Conservation (phyloP, 2,113 vertebrate species). For the Seriola dumerili region DNA sequence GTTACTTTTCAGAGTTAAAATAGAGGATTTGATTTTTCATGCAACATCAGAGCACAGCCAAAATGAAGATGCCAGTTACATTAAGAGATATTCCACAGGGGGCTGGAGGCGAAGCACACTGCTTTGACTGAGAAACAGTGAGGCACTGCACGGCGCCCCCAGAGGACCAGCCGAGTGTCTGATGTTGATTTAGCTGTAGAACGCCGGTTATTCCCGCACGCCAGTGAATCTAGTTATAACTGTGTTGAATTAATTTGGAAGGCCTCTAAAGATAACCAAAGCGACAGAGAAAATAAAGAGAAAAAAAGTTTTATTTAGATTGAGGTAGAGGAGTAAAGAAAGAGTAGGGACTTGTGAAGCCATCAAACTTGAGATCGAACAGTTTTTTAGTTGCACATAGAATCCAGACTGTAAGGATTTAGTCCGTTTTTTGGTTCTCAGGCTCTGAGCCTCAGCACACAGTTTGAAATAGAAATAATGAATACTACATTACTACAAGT, state of each 20-base stretch:
- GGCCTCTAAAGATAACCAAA: constrained; percentile 61
- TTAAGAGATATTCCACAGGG: constrained; percentile 74
- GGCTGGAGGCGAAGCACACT: constrained; percentile 57
- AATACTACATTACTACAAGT: not conserved
- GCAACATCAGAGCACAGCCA: constrained; percentile 77
- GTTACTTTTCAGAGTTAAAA: constrained; percentile 79
- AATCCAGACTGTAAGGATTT: not conserved
- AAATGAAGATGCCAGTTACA: constrained; percentile 82
- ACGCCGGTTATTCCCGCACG: constrained; percentile 75
- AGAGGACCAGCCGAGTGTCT: constrained; percentile 71
- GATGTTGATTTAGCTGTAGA: constrained; percentile 85
- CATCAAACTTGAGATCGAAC: constrained; percentile 46
- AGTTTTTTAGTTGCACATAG: not conserved
- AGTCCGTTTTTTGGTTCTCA: not conserved
- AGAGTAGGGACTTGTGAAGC: constrained; percentile 53
- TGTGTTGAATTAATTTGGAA: constrained; percentile 81
- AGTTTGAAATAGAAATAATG: not conserved
- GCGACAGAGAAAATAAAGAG: constrained; percentile 37
- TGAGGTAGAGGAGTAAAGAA: constrained; percentile 38
- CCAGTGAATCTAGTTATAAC: constrained; percentile 80
- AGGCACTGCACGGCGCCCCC: constrained; percentile 67
- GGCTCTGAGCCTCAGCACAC: not conserved
- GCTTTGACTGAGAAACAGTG: constrained; percentile 74
- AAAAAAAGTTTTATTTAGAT: constrained; percentile 50
- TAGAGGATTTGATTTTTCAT: constrained; percentile 80